Evolutionary conservation across 2,888 invertebrate genomes (phyloP), one percentile per base, ranked within the genome.

Genomic region (Xiphydria camelus): DNA sequence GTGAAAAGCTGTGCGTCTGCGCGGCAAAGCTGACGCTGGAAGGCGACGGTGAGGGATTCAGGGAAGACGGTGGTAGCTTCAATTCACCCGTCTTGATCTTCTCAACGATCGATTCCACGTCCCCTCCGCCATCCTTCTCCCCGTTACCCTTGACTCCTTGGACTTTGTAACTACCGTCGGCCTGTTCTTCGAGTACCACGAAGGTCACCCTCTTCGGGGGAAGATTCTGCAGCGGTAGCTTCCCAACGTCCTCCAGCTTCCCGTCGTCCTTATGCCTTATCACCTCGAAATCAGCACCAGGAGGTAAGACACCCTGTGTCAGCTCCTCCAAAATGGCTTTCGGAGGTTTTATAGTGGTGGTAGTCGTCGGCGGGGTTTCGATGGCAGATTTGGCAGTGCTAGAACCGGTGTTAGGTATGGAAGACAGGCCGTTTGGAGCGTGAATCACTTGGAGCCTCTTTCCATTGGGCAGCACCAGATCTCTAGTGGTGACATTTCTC

Each of bases 161-260:
- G 0, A 91, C 90, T 75, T 91, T 91, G 56, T 88, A 88, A 17
- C 88, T 87, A 4, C 91, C 91, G 62, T 91, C 91, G 3, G 87
- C 83, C 68, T 91, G 91, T 68, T 92, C 91, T 73, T 91, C 91
- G 7, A 92, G 77, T 32, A 91, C 86, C 0, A 92, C 91, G 62
- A 91, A 91, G 0, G 91, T 91, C 0, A 91, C 90, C 68, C 91
- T 90, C 75, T 91, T 91, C 53, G 85, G 83, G 1, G 85, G 83
- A 18, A 86, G 67, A 55, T 76, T 82, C 34, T 81, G 79, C 19
- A 81, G 81, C 1, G 85, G 80, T 26, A 83, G 71, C 42, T 84
- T 84, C 0, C 80, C 79, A 1, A 88, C 80, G 63, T 86, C 84
- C 61, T 90, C 88, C 0, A 89, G 75, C 58, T 84, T 84, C 1